Conservation (phyloP, 2,888 invertebrate genomes). For the Sphinx pinastri region DNA sequence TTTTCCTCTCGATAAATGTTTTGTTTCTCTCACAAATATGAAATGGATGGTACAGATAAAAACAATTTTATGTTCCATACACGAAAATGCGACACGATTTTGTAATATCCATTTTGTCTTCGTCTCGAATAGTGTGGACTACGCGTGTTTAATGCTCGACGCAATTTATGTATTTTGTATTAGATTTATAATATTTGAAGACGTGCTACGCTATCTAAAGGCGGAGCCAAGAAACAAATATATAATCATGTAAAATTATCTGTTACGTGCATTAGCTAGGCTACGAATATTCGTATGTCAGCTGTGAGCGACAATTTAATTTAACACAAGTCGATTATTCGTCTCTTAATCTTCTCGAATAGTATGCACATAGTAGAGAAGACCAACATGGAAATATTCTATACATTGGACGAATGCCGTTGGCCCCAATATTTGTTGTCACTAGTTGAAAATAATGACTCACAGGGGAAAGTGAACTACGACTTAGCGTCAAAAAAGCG, state of each 20-base stretch:
- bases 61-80: conserved; percentile 22
- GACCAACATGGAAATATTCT: background rate
- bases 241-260: too few relatives aligned
- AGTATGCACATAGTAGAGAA: background rate
- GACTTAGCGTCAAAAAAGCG: background rate
- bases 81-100: conserved; percentile 21
- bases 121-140: background rate
- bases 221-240: too few relatives aligned
- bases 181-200: background rate
- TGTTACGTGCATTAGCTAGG: too few relatives aligned
- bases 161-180: background rate
- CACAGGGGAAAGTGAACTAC: background rate
- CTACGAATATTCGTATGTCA: too few relatives aligned
- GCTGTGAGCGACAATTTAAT: too few relatives aligned
- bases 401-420: background rate
- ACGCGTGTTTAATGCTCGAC: background rate
- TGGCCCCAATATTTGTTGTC: background rate
- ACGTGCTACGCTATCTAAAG: background rate
- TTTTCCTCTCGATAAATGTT: conserved; percentile 19
- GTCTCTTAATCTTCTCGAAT: too few relatives aligned
- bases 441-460: background rate
- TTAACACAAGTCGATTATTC: too few relatives aligned
- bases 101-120: conserved; percentile 10
- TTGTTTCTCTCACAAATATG: conserved; percentile 21
- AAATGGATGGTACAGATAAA: conserved; percentile 24